These are phyloP conservation scores for Speoplatyrhinus poulsoni DNA, from an alignment of 2,113 vertebrate species.

Conservation along the genomic window DNA sequence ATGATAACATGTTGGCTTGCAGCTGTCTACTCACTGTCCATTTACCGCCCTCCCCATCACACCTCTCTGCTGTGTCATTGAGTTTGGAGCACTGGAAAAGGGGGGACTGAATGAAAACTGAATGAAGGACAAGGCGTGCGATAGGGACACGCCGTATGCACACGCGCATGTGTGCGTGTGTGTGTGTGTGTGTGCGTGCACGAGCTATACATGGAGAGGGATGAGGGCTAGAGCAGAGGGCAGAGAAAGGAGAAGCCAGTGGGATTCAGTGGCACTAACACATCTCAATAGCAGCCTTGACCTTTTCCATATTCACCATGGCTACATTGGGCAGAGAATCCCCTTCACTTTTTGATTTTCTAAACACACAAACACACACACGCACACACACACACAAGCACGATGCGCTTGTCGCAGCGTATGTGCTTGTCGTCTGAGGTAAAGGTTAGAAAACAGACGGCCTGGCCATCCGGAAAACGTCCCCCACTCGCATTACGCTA, in stretches of 20 bases:
- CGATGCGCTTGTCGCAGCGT: not conserved
- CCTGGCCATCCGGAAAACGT: slow-evolving; percentile 43
- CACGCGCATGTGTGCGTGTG: not conserved
- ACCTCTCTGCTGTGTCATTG: slow-evolving; percentile 72
- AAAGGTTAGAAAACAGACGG: slow-evolving; percentile 51
- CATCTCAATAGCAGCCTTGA: slow-evolving; percentile 8
- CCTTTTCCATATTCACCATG: slow-evolving; percentile 36
- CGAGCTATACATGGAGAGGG: slow-evolving; percentile 33
- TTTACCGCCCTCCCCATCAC: slow-evolving; percentile 22
- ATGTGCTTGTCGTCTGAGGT: slow-evolving; percentile 37
- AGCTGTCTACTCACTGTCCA: slow-evolving; percentile 69
- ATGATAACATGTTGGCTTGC: slow-evolving; percentile 67
- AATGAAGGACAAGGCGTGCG: slow-evolving; percentile 59
- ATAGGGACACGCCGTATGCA: not conserved
- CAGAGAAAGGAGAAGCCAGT: slow-evolving; percentile 3
- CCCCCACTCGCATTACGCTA: slow-evolving; percentile 59
- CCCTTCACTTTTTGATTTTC: not conserved
- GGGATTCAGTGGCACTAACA: slow-evolving; percentile 4
- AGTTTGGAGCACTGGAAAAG: slow-evolving; percentile 62
- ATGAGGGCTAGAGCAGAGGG: slow-evolving; percentile 27
- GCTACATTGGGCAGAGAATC: not conserved
- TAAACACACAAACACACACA: slow-evolving; percentile 5
- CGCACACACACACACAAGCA: slow-evolving; percentile 5
- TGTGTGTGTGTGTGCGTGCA: not conserved
- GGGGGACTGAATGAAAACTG: slow-evolving; percentile 38